These are phyloP conservation scores for Nyctibius bracteatus DNA, from an alignment of 2,113 vertebrate species.

Conservation along the genomic window DNA sequence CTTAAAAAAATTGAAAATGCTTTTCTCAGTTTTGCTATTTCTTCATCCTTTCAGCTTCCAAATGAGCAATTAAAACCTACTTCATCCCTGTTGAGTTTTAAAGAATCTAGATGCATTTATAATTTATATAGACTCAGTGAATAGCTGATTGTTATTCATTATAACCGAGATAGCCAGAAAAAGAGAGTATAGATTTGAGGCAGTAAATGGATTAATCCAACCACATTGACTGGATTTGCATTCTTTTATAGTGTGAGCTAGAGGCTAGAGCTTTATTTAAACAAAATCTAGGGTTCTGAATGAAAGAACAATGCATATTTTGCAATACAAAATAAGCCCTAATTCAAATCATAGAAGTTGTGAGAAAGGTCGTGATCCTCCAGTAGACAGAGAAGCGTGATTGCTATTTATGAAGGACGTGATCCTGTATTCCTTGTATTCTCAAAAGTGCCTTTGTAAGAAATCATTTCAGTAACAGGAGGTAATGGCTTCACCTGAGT, in stretches of 20 bases:
- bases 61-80: background rate
- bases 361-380: background rate
- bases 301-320: background rate
- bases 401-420: background rate
- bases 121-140: background rate
- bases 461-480: background rate
- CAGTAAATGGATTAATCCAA: constrained; percentile 27
- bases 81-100: background rate
- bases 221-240: background rate
- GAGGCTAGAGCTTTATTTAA: constrained; percentile 15
- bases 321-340: background rate
- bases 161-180: background rate
- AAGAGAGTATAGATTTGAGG: background rate
- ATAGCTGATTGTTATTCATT: background rate
- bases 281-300: background rate
- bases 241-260: constrained; percentile 26
- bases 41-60: background rate
- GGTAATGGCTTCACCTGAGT: background rate
- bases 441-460: background rate
- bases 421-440: background rate
- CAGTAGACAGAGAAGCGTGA: background rate
- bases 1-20: background rate
- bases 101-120: background rate
- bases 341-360: background rate
- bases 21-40: background rate